These are phyloP conservation scores for Ia io DNA, from an alignment of 2,113 vertebrate species.

Conservation along the genomic window DNA sequence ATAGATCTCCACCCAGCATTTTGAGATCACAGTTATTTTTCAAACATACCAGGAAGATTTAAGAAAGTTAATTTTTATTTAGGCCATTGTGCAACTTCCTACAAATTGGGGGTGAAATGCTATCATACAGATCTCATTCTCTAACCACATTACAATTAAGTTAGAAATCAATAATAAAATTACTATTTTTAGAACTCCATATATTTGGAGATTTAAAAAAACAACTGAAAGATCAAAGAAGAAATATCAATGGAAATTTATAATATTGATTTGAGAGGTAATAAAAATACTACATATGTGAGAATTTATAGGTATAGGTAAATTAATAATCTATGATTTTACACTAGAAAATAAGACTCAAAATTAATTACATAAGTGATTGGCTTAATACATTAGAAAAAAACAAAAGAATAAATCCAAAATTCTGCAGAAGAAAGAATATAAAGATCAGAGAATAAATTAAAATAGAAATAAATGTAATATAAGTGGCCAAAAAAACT, in stretches of 20 bases:
- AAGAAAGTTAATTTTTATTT: slow-evolving; percentile 13
- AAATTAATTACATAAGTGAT: neutral
- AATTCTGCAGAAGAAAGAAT: neutral
- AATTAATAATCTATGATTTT: neutral
- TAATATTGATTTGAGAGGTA: neutral
- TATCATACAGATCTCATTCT: neutral
- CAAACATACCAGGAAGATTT: neutral
- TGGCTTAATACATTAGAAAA: neutral
- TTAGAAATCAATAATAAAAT: slow-evolving; percentile 21
- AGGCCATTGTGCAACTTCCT: neutral
- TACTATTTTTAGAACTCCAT: neutral
- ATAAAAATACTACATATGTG: neutral
- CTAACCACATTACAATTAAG: neutral
- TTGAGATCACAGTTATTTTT: neutral
- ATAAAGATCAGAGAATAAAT: neutral
- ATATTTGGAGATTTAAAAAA: neutral
- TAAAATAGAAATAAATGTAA: neutral
- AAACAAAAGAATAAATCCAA: neutral
- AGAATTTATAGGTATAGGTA: neutral
- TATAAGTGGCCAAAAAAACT: neutral
- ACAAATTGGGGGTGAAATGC: neutral
- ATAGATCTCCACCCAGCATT: neutral
- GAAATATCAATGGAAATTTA: slow-evolving; percentile 3
- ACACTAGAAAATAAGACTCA: slow-evolving; percentile 5
- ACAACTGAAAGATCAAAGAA: neutral